Base-by-base conservation (phyloP, 2,113 vertebrate genomes). In the Phylloscopus trochiloides region DNA sequence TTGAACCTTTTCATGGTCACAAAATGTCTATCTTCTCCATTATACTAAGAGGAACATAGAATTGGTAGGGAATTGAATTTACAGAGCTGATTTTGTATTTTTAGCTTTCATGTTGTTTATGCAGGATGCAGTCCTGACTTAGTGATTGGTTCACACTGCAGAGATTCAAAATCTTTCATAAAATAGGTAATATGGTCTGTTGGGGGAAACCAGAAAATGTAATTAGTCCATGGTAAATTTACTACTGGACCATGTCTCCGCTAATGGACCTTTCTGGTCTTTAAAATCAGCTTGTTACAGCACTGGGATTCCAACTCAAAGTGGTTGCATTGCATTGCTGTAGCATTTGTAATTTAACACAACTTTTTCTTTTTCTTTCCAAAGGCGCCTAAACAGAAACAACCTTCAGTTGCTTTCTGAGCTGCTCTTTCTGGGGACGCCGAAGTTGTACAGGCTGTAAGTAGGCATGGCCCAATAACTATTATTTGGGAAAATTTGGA, bases 371-470 rank as follows among this genome's bases (percentile, higher is more conserved):
- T 91, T 95, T 93, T 96, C 93, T 97, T 96, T 98, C 98, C 94
- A 92, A 98, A 99, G 99, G 98, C 99, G 99, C 92, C 98, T 99
- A 96, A 99, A 99, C 98, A 98, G 99, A 98, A 99, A 99, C 98
- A 99, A 98, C 96, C 98, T 99, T 96, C 99, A 99, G 65, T 98
- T 99, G 91, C 99, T 99, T 97, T 99, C 99, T 32, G 99, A 99
- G 95, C 97, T 99, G 96, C 99, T 99, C 92, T 99, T 99, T 97
- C 98, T 99, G 94, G 99, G 99, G 94, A 99, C 99, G 0, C 97
- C 98, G 7, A 99, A 99, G 97, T 98, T 99, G 25, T 99, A 99
- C 98, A 98, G 99, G 96, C 98, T 99, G 99, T 99, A 98, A 99
- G 99, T 99, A 94, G 40, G 80, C 84, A 85, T 1, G 12, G 58